phyloP scores from a whole-genome alignment of 2,113 vertebrate species.

The Argyrosomus japonicus region DNA sequence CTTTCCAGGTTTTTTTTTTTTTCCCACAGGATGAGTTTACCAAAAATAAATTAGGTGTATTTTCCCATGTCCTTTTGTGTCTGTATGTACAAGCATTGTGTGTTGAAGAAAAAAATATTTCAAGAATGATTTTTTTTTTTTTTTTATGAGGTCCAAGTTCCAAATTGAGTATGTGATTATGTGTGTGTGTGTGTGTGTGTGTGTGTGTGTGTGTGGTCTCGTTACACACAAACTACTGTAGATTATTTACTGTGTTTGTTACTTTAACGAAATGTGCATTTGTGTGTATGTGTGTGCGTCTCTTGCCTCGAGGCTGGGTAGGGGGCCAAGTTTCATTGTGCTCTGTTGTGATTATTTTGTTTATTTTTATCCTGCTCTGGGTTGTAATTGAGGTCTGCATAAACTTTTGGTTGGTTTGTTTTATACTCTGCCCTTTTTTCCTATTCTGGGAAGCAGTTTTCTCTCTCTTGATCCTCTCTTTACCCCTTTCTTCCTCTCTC shows the following conservation, averaged over 20 bases:
- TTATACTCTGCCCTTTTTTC: slow-evolving; percentile 68
- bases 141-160: slow-evolving; percentile 32
- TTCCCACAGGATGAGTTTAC: not conserved
- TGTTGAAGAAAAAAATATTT: slow-evolving; percentile 14
- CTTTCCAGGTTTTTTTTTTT: not conserved
- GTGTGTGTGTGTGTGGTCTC: slow-evolving; percentile 21
- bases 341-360: slow-evolving; percentile 80
- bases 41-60: not conserved
- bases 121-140: slow-evolving; percentile 7
- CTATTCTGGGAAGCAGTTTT: slow-evolving; percentile 72
- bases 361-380: slow-evolving; percentile 80
- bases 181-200: slow-evolving; percentile 10
- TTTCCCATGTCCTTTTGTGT: not conserved
- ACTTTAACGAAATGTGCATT: slow-evolving; percentile 28
- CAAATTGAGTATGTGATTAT: slow-evolving; percentile 62
- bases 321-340: slow-evolving; percentile 71
- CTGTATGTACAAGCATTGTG: slow-evolving; percentile 1
- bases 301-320: slow-evolving; percentile 43
- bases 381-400: slow-evolving; percentile 82
- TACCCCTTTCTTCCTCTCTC: slow-evolving; percentile 38
- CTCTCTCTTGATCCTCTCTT: slow-evolving; percentile 64
- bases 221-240: slow-evolving; percentile 31
- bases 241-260: slow-evolving; percentile 62
- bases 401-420: slow-evolving; percentile 79
- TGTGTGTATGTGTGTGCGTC: slow-evolving; percentile 3